phyloP scores from a whole-genome alignment of 2,888 invertebrate species.

The Ctenicera cuprea region DNA sequence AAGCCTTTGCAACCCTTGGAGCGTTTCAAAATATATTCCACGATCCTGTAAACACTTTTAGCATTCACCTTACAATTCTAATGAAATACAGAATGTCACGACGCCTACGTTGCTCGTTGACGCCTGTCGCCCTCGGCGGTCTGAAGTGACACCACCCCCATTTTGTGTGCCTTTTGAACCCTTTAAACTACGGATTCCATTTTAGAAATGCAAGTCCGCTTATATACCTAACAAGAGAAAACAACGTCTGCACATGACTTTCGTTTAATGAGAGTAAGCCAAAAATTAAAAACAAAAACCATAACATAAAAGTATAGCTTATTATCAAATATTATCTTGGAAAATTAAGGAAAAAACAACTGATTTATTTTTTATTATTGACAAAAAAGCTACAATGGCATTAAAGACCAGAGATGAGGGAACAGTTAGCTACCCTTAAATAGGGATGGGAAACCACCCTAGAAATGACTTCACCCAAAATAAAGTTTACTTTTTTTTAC shows the following conservation, averaged over 20 bases:
- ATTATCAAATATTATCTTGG: no score
- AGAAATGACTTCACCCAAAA: no score
- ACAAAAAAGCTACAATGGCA: no score
- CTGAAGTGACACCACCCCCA: conserved; percentile 51
- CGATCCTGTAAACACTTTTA: conserved; percentile 55
- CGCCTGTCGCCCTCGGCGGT: conserved; percentile 53
- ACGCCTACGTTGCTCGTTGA: conserved; percentile 51
- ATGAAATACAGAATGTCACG: conserved; percentile 54
- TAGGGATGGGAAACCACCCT: no score
- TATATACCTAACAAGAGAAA: conserved; percentile 19
- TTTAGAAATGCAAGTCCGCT: conserved; percentile 42
- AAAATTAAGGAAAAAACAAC: no score
- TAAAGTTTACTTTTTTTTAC: no score
- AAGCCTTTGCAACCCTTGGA: conserved; percentile 48
- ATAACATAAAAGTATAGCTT: neutral
- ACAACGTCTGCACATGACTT: conserved; percentile 41
- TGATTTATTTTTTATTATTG: no score
- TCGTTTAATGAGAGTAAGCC: conserved; percentile 26
- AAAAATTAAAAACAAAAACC: neutral
- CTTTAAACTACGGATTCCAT: conserved; percentile 51
- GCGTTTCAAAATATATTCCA: conserved; percentile 52
- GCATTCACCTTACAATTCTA: conserved; percentile 55
- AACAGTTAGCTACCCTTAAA: no score
- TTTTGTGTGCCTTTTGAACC: conserved; percentile 50
- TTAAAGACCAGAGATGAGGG: no score